Evolutionary conservation across 2,888 invertebrate genomes (phyloP).

Genomic region (Spatulosminthurus flaviceps): DNA sequence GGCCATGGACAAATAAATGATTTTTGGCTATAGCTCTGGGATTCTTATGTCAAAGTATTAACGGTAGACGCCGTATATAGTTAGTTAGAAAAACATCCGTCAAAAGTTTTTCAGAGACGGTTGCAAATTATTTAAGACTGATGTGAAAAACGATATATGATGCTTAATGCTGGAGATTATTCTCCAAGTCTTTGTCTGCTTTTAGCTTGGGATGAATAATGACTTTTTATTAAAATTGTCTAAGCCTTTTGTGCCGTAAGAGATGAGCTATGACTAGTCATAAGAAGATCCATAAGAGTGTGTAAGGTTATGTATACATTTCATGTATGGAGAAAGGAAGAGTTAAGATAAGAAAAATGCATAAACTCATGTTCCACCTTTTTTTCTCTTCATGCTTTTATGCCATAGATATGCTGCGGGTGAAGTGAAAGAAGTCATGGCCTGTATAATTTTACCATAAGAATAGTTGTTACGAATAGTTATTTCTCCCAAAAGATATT

Average conservation of each 20-base stretch:
- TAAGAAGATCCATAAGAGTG: no score
- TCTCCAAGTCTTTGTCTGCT: background rate
- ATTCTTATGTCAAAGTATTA: background rate
- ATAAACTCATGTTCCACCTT: no score
- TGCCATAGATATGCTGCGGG: no score
- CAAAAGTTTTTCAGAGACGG: conserved; percentile 7
- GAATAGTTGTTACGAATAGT: background rate
- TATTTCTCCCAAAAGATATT: background rate
- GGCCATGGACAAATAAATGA: background rate
- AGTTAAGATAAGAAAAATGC: no score
- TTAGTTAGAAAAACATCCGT: conserved; percentile 34
- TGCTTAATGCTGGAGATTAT: background rate
- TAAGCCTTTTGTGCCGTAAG: background rate
- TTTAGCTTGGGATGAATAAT: background rate
- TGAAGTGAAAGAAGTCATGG: background rate
- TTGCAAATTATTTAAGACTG: conserved; percentile 34
- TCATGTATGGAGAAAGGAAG: no score
- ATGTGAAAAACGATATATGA: conserved; percentile 29
- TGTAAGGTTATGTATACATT: background rate
- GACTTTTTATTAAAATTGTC: background rate
- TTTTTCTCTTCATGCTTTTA: no score
- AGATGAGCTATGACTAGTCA: background rate
- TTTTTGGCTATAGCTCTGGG: background rate
- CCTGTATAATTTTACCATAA: background rate
- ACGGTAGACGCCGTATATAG: no score